Base-by-base conservation (phyloP, 1,140 invertebrate genomes). In the Steinernema khuongi region DNA sequence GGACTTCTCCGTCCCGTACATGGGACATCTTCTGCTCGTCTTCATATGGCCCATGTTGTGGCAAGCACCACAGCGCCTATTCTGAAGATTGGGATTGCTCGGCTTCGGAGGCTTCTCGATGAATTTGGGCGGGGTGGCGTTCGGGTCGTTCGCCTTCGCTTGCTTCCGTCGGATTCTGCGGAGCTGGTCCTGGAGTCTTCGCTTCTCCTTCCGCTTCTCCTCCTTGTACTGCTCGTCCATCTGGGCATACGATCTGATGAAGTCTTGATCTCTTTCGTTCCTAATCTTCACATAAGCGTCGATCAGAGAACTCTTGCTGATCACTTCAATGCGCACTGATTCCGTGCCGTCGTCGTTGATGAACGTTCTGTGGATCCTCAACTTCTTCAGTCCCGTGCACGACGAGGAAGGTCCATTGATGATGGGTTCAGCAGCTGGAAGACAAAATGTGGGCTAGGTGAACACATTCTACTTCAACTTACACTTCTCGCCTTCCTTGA, bases 221-320 rank as follows among this genome's bases (percentile, higher is more conserved):
- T 84, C 83, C 41, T 85, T 85, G 71, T 79, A 84, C 43, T 85
- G 74, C 41, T 85, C 83, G 68, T 84, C 83, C 74, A 79, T 84
- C 71, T 85, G 79, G 11, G 83, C 84, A 69, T 80, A 84, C 1
- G 81, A 78, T 71, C 85, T 83, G 76, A 97, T 96, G 77, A 96
- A 96, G 0, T 90, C 89, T 31, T 94, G 92, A 85, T 98, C 95
- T 85, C 97, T 96, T 0, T 94, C 97, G 11, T 91, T 92, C 14
- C 96, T 88, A 43, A 99, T 98, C 81, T 94, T 92, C 0, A 95
- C 90, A 85, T 99, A 99, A 0, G 94, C 93, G 82, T 99, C 95
- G 76, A 99, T 97, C 0, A 99, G 92, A 0, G 92, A 91, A 0
- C 92, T 90, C 83, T 96, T 96, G 0, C 94, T 89, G 0, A 99